phyloP scores from a whole-genome alignment of 2,113 vertebrate genomes.

The Electrona antarctica region DNA sequence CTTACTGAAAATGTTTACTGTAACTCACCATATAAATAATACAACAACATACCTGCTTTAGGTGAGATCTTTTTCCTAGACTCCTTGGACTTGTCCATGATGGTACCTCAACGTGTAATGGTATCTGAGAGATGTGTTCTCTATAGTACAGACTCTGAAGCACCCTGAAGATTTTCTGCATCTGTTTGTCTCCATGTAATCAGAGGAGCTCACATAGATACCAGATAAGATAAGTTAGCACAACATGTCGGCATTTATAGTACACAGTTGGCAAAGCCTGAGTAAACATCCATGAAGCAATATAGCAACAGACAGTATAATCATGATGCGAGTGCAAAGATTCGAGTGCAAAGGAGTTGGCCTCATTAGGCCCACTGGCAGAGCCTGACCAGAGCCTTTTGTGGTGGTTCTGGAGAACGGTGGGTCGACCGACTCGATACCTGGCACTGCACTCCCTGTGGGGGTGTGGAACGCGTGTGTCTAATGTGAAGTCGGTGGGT shows the following conservation, averaged over 20 bases:
- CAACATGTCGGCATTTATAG: neutral
- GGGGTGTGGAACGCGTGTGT: no score
- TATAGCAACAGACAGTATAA: no score
- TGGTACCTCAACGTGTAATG: neutral
- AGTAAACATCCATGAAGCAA: neutral
- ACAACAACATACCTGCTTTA: constrained; percentile 10
- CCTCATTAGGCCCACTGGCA: no score
- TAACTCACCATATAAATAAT: neutral
- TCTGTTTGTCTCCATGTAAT: neutral
- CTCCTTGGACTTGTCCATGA: constrained; percentile 5
- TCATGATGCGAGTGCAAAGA: no score
- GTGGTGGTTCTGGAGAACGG: no score
- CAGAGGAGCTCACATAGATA: neutral
- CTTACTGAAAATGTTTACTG: neutral
- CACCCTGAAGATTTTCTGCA: neutral
- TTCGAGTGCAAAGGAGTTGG: no score
- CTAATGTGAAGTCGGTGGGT: no score
- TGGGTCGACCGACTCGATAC: no score
- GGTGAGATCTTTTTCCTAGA: neutral
- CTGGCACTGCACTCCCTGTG: no score
- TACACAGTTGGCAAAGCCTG: neutral
- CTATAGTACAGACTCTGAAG: neutral
- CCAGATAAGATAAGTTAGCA: constrained; percentile 10
- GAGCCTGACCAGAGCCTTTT: no score
- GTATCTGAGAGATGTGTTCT: neutral